Evolutionary conservation across 2,797 vertebrate genomes (phyloP).

Genomic region (Muscicapa striata): DNA sequence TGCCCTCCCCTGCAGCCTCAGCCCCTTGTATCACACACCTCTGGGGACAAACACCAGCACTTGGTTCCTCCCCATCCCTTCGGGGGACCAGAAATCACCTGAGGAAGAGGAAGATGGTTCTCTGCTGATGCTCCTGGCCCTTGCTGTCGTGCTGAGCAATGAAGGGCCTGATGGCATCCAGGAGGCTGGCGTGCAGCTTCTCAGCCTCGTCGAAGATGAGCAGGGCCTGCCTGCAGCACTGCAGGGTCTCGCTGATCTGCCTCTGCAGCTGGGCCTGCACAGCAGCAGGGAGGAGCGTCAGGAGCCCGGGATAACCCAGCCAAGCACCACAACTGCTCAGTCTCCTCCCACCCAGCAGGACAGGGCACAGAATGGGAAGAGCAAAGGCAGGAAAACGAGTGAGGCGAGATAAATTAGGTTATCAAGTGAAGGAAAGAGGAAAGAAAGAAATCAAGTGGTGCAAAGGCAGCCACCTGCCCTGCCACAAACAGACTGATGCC

Average conservation of each 20-base stretch:
- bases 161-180: slow-evolving; percentile 87
- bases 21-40: not conserved
- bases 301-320: not conserved
- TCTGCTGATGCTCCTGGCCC: slow-evolving; percentile 71
- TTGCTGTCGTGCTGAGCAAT: slow-evolving; percentile 79
- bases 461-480: not conserved
- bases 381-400: not conserved
- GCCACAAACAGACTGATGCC: not conserved
- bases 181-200: slow-evolving; percentile 89
- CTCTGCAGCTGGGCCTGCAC: slow-evolving; percentile 84
- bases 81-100: slow-evolving; percentile 78
- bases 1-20: not conserved
- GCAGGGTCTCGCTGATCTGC: slow-evolving; percentile 82
- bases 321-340: not conserved
- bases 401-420: not conserved
- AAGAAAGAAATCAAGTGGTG: not conserved
- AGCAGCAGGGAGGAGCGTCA: not conserved
- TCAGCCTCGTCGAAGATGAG: slow-evolving; percentile 96
- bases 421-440: not conserved
- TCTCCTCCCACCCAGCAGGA: not conserved
- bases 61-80: not conserved
- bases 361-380: not conserved
- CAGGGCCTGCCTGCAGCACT: slow-evolving; percentile 86
- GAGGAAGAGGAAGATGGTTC: slow-evolving; percentile 92
- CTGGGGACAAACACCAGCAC: not conserved